Conservation (phyloP, 2,113 vertebrate species). For the Cyprinodon brontotheroides region DNA sequence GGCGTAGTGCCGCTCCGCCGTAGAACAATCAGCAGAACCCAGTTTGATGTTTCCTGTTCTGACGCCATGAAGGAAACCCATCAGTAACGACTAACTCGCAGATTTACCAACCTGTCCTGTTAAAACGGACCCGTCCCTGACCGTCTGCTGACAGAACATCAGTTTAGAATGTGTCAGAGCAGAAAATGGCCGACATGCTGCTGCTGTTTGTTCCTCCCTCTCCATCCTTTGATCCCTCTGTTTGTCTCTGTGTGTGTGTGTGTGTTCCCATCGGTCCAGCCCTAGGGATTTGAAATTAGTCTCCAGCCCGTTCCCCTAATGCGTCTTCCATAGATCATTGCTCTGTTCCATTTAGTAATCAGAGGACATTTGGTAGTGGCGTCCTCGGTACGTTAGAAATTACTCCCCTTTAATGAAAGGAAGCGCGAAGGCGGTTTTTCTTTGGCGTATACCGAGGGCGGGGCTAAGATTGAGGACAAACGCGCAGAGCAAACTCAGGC, state of each 20-base stretch:
- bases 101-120: not conserved
- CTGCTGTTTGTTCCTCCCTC: slow-evolving; percentile 46
- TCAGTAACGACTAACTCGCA: not conserved
- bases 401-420: slow-evolving; percentile 78
- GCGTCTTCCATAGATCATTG: slow-evolving; percentile 80
- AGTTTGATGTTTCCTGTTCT: not conserved
- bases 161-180: slow-evolving; percentile 26
- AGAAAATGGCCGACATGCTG: slow-evolving; percentile 63
- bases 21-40: not conserved
- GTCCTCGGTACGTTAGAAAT: slow-evolving; percentile 70
- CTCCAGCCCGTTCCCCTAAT: slow-evolving; percentile 78
- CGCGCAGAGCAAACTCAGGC: slow-evolving; percentile 5
- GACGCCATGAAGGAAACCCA: not conserved
- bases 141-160: slow-evolving; percentile 20
- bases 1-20: not conserved
- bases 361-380: slow-evolving; percentile 74
- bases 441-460: slow-evolving; percentile 19
- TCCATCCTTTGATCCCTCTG: slow-evolving; percentile 44
- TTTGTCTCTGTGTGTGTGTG: slow-evolving; percentile 30
- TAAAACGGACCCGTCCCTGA: not conserved
- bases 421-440: no score
- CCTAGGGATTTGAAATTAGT: slow-evolving; percentile 78
- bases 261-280: slow-evolving; percentile 48
- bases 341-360: slow-evolving; percentile 80
- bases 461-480: slow-evolving; percentile 42